Percentiles rank a stretch among this genome's conserved stretches.
These are phyloP conservation scores for Xiphophorus birchmanni DNA, from an alignment of 2,797 vertebrate genomes.

Conservation along the genomic window DNA sequence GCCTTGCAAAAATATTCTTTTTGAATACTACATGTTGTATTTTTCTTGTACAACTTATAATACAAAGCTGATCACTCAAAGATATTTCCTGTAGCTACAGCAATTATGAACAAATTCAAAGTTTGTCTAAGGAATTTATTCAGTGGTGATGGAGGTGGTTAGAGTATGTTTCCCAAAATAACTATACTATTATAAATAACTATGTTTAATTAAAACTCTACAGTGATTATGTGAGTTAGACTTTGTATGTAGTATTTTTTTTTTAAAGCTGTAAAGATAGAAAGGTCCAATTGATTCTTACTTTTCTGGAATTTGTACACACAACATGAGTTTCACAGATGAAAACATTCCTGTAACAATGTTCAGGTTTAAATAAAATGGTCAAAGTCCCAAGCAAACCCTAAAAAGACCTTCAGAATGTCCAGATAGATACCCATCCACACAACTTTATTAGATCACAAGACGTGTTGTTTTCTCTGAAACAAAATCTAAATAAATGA, in stretches of 20 bases:
- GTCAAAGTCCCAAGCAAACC: background rate
- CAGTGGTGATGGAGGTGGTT: background rate
- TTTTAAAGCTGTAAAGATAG: background rate
- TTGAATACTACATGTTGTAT: background rate
- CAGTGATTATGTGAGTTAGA: background rate
- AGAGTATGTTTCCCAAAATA: background rate
- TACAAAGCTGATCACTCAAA: too few species aligned
- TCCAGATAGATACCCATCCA: background rate
- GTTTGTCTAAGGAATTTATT: background rate
- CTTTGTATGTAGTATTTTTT: background rate
- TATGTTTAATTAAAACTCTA: background rate
- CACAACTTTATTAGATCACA: background rate
- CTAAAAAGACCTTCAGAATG: background rate
- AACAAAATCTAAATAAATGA: conserved; percentile 9
- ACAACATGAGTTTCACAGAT: background rate
- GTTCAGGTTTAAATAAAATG: background rate
- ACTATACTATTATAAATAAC: background rate
- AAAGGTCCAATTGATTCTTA: background rate
- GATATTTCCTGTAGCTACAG: background rate
- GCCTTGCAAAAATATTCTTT: background rate
- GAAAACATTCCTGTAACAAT: background rate
- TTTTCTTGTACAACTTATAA: too few species aligned
- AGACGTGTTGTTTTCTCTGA: background rate
- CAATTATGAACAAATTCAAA: background rate
- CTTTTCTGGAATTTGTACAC: background rate